Percentiles rank a stretch among this genome's conserved stretches.
Evolutionary conservation across 92 coral and sea anemone genomes (phyloP).

Genomic region (Porites rus): DNA sequence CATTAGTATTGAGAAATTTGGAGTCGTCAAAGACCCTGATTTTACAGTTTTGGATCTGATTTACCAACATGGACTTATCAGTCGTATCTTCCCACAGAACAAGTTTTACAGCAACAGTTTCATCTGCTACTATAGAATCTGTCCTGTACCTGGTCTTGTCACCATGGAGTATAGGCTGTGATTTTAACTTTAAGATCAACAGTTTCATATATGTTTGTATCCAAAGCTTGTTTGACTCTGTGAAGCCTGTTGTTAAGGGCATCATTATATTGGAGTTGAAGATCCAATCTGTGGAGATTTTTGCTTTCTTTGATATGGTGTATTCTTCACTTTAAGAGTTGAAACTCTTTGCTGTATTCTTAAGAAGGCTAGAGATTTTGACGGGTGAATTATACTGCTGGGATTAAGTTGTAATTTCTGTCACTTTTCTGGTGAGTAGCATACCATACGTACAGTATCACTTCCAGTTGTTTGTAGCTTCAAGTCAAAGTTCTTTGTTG

Average conservation of each 20-base stretch:
- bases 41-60: slow-evolving; percentile 26
- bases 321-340: slow-evolving; percentile 35
- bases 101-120: slow-evolving; percentile 38
- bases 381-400: slow-evolving; percentile 43
- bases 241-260: neutral
- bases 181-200: slow-evolving; percentile 16
- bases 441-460: slow-evolving; percentile 36
- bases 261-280: slow-evolving; percentile 45
- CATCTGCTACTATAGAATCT: slow-evolving; percentile 54
- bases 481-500: slow-evolving; percentile 44
- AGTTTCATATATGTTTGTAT: neutral
- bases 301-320: slow-evolving; percentile 51
- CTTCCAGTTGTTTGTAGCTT: slow-evolving; percentile 43
- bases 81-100: slow-evolving; percentile 53
- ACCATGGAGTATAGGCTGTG: slow-evolving; percentile 3
- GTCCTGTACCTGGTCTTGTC: slow-evolving; percentile 29
- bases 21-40: too few relatives aligned
- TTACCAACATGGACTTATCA: neutral
- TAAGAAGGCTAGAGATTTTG: slow-evolving; percentile 16
- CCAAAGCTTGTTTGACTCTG: slow-evolving; percentile 19
- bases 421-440: slow-evolving; percentile 64
- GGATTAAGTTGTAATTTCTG: slow-evolving; percentile 29
- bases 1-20: too few relatives aligned
- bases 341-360: slow-evolving; percentile 10
- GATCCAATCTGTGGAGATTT: slow-evolving; percentile 22